These are phyloP conservation scores for Hyaena hyaena DNA, from an alignment of 2,113 vertebrate species.

Conservation along the genomic window DNA sequence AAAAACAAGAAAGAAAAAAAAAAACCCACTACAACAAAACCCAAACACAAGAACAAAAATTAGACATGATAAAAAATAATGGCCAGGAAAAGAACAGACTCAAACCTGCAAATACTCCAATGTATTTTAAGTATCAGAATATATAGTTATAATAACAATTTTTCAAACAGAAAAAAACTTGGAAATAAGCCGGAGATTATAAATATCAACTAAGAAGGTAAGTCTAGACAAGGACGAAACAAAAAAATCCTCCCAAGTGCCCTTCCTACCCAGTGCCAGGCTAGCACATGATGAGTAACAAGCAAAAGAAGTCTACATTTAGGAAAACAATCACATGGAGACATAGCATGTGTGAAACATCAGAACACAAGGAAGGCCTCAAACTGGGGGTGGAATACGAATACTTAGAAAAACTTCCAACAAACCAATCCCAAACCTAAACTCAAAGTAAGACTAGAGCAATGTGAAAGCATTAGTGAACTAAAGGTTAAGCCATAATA, in stretches of 20 bases:
- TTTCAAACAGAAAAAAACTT: neutral
- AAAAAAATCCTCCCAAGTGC: neutral
- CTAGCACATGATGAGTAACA: neutral
- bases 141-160: neutral
- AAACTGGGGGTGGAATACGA: neutral
- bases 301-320: neutral
- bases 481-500: neutral
- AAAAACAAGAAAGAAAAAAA: neutral
- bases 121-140: neutral
- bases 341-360: neutral
- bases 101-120: neutral
- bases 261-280: neutral
- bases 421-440: neutral
- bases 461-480: neutral
- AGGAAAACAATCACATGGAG: neutral
- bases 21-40: neutral
- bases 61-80: neutral
- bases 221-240: neutral
- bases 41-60: neutral
- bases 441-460: neutral
- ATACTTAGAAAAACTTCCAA: neutral
- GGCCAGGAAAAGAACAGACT: neutral
- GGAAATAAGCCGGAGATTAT: constrained; percentile 32
- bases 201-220: neutral
- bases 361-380: neutral